These are phyloP conservation scores for Mandrillus leucophaeus DNA, from an alignment of 2,113 vertebrate genomes.

Conservation along the genomic window DNA sequence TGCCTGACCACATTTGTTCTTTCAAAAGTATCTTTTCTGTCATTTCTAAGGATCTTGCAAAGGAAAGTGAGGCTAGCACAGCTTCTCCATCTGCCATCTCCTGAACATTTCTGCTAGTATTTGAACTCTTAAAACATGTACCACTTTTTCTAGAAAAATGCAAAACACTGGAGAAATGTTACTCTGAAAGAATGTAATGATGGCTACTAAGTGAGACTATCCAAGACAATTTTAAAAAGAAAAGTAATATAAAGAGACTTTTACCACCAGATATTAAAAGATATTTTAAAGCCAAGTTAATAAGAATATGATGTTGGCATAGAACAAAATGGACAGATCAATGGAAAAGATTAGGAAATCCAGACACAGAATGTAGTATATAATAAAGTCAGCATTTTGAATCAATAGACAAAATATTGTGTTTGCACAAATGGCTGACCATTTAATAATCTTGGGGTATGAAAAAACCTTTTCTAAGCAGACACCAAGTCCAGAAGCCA, in stretches of 20 bases:
- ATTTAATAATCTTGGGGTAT: not conserved
- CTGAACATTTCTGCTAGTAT: not conserved
- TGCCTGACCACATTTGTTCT: too few species aligned
- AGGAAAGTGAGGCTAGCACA: not conserved
- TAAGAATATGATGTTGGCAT: not conserved
- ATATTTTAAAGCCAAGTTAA: constrained; percentile 31
- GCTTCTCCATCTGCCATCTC: not conserved
- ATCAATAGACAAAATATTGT: not conserved
- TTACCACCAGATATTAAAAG: not conserved
- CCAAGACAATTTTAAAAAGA: not conserved
- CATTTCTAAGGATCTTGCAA: not conserved
- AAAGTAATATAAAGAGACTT: constrained; percentile 8
- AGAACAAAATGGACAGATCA: constrained; percentile 10
- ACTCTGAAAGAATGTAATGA: not conserved
- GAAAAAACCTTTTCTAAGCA: not conserved
- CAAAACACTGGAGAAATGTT: not conserved
- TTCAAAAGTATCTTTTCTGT: not conserved
- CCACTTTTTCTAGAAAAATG: not conserved
- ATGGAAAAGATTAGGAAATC: not conserved
- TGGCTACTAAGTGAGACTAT: not conserved
- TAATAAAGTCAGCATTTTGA: not conserved
- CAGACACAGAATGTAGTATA: not conserved
- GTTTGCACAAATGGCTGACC: not conserved
- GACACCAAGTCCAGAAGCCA: not conserved
- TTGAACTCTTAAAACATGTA: not conserved